Evolutionary conservation across 2,797 vertebrate species (phyloP), one percentile per base, ranked within the genome.

Genomic region (Apodemus agrarius): DNA sequence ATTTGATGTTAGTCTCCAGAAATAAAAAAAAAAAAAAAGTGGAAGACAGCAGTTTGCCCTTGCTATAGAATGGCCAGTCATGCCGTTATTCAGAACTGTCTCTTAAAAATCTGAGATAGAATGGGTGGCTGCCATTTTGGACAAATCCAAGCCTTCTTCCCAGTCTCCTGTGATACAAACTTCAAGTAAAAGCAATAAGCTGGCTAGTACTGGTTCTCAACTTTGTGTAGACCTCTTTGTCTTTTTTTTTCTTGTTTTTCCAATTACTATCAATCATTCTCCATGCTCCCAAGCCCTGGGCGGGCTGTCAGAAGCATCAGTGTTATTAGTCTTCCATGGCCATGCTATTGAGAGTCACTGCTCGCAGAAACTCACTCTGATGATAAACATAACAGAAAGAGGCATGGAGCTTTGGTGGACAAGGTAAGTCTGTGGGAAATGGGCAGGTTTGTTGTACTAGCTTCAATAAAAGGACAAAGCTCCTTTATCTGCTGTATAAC

Each of bases 401-500:
- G 40, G 91, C 49, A 89, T 95, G 95, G 93, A 87, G 72, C 84
- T 49, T 84, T 88, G 54, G 89, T 61, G 97, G 88, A 97, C 40
- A 0, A 0, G 89, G 13, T 54, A 97, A 97, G 93, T 90, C 82
- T 93, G 54, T 79, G 57, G 86, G 65, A 98, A 98, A 98, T 90
- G 84, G 98, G 96, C n/a, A 96, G 91, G 91, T 43, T 95, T 93
- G 96, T 85, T 96, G 93, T 72, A 65, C 85, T 89, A 65, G 46
- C 95, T 97, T 98, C 97, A 96, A 98, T 97, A 98, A 98, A 98
- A 95, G 93, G 93, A 96, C 89, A 96, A 96, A 96, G 84, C 97
- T 98, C 92, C 80, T 96, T 97, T 95, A 97, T 96, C 92, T 98
- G 69, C 93, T 88, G 90, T 89, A 94, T 87, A 57, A 54, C 84